Conservation (phyloP, 2,888 invertebrate genomes). For the Nycteola revayana region DNA sequence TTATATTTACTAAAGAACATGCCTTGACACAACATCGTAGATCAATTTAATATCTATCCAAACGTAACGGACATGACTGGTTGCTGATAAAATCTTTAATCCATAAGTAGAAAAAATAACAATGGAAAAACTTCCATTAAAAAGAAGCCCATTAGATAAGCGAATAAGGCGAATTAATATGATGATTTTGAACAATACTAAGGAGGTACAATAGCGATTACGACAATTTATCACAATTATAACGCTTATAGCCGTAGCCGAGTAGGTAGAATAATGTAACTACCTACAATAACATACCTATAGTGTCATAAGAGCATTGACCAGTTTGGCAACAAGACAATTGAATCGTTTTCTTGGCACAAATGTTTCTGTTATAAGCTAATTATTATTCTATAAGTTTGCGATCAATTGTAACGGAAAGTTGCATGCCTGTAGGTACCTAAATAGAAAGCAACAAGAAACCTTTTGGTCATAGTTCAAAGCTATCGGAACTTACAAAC, state of each 20-base stretch:
- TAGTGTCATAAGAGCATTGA: slow-evolving; percentile 25
- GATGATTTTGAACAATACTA: slow-evolving; percentile 38
- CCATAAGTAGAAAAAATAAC: slow-evolving; percentile 31
- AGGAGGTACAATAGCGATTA: slow-evolving; percentile 29
- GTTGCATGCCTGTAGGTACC: slow-evolving; percentile 10
- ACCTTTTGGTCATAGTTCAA: slow-evolving; percentile 21
- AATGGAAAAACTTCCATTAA: slow-evolving; percentile 38
- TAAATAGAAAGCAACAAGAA: background rate
- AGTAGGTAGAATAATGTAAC: slow-evolving; percentile 10
- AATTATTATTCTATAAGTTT: slow-evolving; percentile 31
- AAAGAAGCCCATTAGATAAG: slow-evolving; percentile 36
- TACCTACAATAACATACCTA: slow-evolving; percentile 43
- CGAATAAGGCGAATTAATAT: slow-evolving; percentile 36
- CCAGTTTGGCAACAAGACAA: slow-evolving; percentile 41
- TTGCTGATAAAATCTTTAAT: slow-evolving; percentile 3
- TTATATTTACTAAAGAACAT: too few relatives aligned
- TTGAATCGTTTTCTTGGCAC: slow-evolving; percentile 24
- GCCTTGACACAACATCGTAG: slow-evolving; percentile 27
- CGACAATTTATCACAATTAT: slow-evolving; percentile 49
- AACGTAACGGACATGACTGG: slow-evolving; percentile 16
- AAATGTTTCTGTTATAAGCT: slow-evolving; percentile 21
- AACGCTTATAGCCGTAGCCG: slow-evolving; percentile 13
- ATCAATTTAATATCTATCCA: slow-evolving; percentile 14
- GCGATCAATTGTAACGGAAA: slow-evolving; percentile 35
- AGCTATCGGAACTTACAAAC: slow-evolving; percentile 6